A percentile compares a stretch with the other conserved stretches of the same genome.
These are phyloP conservation scores for Octomys mimax DNA, from an alignment of 2,797 vertebrate species.

Conservation along the genomic window DNA sequence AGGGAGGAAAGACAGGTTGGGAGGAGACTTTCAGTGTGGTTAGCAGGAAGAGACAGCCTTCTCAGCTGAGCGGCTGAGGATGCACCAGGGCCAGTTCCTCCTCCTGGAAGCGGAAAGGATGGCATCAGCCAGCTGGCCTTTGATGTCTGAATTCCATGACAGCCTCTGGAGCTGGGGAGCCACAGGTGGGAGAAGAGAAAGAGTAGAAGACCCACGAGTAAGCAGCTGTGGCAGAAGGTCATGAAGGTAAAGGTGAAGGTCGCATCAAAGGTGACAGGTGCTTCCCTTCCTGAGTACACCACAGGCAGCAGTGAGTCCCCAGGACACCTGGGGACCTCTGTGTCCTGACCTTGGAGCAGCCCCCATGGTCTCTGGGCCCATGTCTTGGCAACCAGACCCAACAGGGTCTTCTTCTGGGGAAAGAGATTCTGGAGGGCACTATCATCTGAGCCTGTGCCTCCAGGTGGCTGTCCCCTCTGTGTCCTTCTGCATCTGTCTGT, in stretches of 20 bases:
- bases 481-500: not conserved
- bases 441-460: not conserved
- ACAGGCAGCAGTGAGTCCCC: no score
- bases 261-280: not conserved
- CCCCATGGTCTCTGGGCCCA: not conserved
- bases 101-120: not conserved
- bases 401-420: not conserved
- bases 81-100: not conserved
- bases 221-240: not conserved
- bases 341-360: not conserved
- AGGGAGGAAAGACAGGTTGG: conserved; percentile 43
- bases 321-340: not conserved
- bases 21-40: not conserved
- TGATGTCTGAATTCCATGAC: not conserved
- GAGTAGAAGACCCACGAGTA: not conserved
- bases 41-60: not conserved
- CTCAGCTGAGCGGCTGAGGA: not conserved
- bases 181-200: not conserved
- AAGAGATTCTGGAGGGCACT: not conserved
- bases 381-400: not conserved
- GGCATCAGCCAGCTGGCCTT: not conserved
- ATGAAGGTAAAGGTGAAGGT: not conserved
- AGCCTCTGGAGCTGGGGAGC: not conserved
- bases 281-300: not conserved
- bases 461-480: not conserved